Evolutionary conservation across 2,888 invertebrate species (phyloP).

Genomic region (Stenchaetothrips biformis): DNA sequence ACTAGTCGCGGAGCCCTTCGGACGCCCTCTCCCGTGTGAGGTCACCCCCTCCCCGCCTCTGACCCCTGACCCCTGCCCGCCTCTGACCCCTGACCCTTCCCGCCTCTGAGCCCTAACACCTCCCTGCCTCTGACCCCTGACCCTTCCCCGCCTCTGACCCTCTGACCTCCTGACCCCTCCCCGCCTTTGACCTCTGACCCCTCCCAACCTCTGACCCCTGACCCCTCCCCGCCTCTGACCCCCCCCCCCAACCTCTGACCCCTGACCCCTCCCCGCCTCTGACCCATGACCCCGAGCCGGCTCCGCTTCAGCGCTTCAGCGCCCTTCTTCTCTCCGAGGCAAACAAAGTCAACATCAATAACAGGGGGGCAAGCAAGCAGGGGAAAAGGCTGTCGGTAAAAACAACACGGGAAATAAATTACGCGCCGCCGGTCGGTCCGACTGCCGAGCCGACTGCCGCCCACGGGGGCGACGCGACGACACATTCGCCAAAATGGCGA

Average conservation of each 20-base stretch:
- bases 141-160: too few species aligned
- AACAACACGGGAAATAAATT: neutral
- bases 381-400: neutral
- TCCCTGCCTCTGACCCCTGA: too few species aligned
- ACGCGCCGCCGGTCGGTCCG: neutral
- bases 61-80: too few species aligned
- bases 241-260: neutral
- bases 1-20: too few species aligned
- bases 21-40: too few species aligned
- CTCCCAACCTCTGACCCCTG: too few species aligned
- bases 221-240: neutral
- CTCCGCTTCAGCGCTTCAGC: conserved; percentile 26
- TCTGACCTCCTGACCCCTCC: too few species aligned
- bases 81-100: too few species aligned
- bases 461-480: neutral
- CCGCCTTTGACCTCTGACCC: too few species aligned
- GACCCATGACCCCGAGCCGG: conserved; percentile 30
- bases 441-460: neutral
- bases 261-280: neutral
- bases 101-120: too few species aligned
- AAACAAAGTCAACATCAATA: conserved; percentile 1
- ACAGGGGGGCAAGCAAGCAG: neutral
- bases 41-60: too few species aligned
- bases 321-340: neutral
- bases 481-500: neutral